These are phyloP conservation scores for Ctenodactylus gundi DNA, from an alignment of 2,113 vertebrate species.

Conservation along the genomic window DNA sequence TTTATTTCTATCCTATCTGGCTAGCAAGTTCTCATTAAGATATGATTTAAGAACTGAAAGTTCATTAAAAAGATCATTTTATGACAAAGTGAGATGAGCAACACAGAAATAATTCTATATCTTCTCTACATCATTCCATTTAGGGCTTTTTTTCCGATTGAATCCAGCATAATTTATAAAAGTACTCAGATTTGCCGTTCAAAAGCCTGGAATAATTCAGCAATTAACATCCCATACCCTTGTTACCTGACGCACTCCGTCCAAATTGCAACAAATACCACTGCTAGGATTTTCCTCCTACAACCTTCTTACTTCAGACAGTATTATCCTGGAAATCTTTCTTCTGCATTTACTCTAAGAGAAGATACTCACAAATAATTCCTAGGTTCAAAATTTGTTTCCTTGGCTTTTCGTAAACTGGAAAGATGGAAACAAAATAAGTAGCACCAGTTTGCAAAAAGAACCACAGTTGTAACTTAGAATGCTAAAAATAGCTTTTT, in stretches of 20 bases:
- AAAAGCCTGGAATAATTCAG: constrained; percentile 59
- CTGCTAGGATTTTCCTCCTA: neutral
- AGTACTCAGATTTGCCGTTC: constrained; percentile 51
- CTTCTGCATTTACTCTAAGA: constrained; percentile 22
- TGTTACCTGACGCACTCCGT: neutral
- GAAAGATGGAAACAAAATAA: neutral
- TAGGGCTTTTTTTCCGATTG: constrained; percentile 66
- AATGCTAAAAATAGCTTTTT: constrained; percentile 24
- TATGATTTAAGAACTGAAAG: constrained; percentile 79
- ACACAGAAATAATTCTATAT: constrained; percentile 65
- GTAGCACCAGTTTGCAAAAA: constrained; percentile 2
- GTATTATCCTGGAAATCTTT: constrained; percentile 21
- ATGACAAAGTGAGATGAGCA: constrained; percentile 71
- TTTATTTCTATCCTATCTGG: constrained; percentile 67
- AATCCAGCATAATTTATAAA: constrained; percentile 70
- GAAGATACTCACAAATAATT: constrained; percentile 45
- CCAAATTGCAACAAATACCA: constrained; percentile 45
- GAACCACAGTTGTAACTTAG: constrained; percentile 27
- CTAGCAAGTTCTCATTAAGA: constrained; percentile 75
- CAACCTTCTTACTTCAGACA: constrained; percentile 27
- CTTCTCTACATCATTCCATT: constrained; percentile 70
- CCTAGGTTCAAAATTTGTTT: constrained; percentile 16
- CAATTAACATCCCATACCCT: constrained; percentile 63
- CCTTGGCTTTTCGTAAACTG: constrained; percentile 17
- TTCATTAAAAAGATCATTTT: constrained; percentile 80